phyloP scores from a whole-genome alignment of 2,888 invertebrate genomes.

The Bhutanitis thaidina region DNA sequence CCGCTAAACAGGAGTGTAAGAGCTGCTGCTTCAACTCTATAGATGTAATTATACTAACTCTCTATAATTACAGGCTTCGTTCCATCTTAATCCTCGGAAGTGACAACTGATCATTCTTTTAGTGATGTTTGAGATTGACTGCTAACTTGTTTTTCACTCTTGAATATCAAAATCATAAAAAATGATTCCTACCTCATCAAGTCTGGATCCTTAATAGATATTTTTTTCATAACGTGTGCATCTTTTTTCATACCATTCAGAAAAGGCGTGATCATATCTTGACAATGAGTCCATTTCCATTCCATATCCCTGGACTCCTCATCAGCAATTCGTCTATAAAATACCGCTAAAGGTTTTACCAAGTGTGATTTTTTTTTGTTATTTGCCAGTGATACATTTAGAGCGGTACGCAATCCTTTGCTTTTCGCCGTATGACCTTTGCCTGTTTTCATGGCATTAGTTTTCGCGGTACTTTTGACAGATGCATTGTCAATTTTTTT shows the following conservation, averaged over 20 bases:
- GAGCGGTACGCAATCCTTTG: neutral
- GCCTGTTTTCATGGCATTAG: neutral
- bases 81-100: no score
- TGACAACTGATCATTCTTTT: no score
- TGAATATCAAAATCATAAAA: no score
- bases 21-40: no score
- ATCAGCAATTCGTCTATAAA: constrained; percentile 27
- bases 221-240: constrained; percentile 14
- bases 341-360: constrained; percentile 27
- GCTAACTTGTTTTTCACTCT: no score
- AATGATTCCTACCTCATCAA: constrained; percentile 33
- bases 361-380: constrained; percentile 13
- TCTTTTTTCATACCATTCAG: constrained; percentile 35
- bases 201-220: constrained; percentile 8
- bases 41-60: no score
- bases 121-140: no score
- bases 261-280: constrained; percentile 40
- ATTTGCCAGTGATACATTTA: neutral
- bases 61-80: no score
- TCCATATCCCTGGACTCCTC: constrained; percentile 18
- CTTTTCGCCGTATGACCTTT: neutral
- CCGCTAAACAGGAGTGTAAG: no score
- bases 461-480: constrained; percentile 14
- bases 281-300: constrained; percentile 37
- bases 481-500: constrained; percentile 1